These are phyloP conservation scores for Labeo catla DNA, from an alignment of 2,113 vertebrate genomes.

Conservation along the genomic window DNA sequence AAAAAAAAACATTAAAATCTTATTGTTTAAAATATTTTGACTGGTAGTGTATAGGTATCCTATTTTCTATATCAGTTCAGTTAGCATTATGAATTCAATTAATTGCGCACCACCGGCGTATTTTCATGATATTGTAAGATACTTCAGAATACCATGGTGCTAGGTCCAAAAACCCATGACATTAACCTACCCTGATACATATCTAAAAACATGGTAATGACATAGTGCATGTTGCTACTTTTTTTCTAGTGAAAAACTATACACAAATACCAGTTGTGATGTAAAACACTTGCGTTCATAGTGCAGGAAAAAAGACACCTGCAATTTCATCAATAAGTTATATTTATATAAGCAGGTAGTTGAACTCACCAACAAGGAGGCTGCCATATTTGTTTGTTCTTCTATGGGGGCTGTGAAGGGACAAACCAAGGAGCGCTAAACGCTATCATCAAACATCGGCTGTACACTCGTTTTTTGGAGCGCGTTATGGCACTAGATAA, in stretches of 20 bases:
- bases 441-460: background rate
- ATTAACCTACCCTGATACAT: background rate
- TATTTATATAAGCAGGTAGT: background rate
- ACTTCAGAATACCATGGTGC: background rate
- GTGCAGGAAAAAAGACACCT: background rate
- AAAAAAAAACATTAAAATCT: too few species aligned
- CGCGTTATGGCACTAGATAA: background rate
- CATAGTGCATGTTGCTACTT: background rate
- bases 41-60: too few species aligned
- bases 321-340: too few species aligned
- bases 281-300: background rate
- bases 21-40: too few species aligned
- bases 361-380: conserved; percentile 57
- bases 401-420: conserved; percentile 24
- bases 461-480: background rate
- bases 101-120: background rate
- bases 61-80: too few species aligned
- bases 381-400: conserved; percentile 63
- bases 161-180: background rate
- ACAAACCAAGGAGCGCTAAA: background rate
- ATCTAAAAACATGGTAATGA: background rate
- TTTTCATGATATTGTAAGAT: background rate
- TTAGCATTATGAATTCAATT: too few species aligned
- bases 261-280: background rate
- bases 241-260: background rate